Conservation (phyloP, 2,113 vertebrate species). For the Larimichthys polyactis region DNA sequence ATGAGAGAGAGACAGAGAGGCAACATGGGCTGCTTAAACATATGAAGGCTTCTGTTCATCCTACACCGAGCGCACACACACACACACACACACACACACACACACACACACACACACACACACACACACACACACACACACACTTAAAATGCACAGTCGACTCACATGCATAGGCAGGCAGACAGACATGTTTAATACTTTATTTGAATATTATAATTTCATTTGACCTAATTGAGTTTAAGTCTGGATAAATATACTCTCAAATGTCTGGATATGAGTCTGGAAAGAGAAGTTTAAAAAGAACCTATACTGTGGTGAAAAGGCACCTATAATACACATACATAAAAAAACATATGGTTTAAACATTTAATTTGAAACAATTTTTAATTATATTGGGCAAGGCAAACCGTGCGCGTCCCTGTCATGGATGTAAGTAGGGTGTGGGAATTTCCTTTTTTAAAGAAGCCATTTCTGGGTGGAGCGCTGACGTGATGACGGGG, state of each 20-base stretch:
- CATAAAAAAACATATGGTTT: not conserved
- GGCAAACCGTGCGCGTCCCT: not conserved
- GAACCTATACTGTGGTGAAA: not conserved
- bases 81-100: not conserved
- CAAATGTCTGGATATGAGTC: not conserved
- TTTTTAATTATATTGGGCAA: not conserved
- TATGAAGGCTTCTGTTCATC: constrained; percentile 47
- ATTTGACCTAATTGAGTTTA: constrained; percentile 11
- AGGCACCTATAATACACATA: not conserved
- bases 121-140: no score
- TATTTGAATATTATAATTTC: constrained; percentile 10
- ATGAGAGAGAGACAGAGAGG: constrained; percentile 34
- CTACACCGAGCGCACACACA: not conserved
- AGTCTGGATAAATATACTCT: not conserved
- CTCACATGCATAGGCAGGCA: not conserved
- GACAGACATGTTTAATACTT: not conserved
- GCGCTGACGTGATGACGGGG: constrained; percentile 62
- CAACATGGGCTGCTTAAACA: constrained; percentile 44
- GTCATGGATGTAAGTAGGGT: constrained; percentile 30
- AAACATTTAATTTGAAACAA: constrained; percentile 11
- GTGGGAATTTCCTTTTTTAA: constrained; percentile 51
- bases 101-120: no score
- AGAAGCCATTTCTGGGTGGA: constrained; percentile 55
- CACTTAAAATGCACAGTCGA: not conserved
- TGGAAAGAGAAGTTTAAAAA: not conserved